These are phyloP conservation scores for Corvus hawaiiensis DNA, from an alignment of 2,113 vertebrate species.

Conservation along the genomic window DNA sequence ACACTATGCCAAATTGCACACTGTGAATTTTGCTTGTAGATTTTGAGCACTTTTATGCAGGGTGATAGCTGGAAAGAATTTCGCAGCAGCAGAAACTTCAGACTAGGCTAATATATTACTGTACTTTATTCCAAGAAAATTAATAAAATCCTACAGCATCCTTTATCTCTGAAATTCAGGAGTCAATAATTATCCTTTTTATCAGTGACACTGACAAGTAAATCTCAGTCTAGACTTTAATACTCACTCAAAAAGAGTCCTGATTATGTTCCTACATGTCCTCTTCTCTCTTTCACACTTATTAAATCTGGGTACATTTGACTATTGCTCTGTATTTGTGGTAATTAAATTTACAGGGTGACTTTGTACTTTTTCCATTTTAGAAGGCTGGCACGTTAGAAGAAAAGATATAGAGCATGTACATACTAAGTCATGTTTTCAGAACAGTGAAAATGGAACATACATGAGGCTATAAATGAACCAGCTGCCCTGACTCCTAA, in stretches of 20 bases:
- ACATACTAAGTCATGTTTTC: not conserved
- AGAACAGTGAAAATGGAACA: conserved; percentile 8
- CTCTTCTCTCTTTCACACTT: conserved; percentile 34
- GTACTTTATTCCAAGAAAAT: conserved; percentile 45
- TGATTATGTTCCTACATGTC: conserved; percentile 27
- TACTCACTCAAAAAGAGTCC: conserved; percentile 34
- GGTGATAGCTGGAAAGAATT: conserved; percentile 10
- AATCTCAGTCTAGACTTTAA: conserved; percentile 50
- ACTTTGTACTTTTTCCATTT: conserved; percentile 16
- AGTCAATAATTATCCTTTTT: conserved; percentile 65
- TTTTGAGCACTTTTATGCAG: not conserved
- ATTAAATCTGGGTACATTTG: conserved; percentile 23
- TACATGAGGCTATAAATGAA: not conserved
- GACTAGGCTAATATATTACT: not conserved
- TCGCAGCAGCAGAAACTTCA: conserved; percentile 32
- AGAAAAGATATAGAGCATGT: not conserved
- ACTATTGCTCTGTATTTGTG: conserved; percentile 13
- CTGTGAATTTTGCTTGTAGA: not conserved
- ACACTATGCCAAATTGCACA: not conserved
- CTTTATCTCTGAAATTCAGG: conserved; percentile 53
- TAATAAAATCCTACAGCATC: conserved; percentile 5
- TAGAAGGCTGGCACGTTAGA: conserved; percentile 15
- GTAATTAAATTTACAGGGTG: not conserved
- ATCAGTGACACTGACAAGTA: conserved; percentile 47
- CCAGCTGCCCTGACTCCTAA: not conserved